Base-by-base conservation (phyloP, 1,140 invertebrate species). In the Augochlora pura region DNA sequence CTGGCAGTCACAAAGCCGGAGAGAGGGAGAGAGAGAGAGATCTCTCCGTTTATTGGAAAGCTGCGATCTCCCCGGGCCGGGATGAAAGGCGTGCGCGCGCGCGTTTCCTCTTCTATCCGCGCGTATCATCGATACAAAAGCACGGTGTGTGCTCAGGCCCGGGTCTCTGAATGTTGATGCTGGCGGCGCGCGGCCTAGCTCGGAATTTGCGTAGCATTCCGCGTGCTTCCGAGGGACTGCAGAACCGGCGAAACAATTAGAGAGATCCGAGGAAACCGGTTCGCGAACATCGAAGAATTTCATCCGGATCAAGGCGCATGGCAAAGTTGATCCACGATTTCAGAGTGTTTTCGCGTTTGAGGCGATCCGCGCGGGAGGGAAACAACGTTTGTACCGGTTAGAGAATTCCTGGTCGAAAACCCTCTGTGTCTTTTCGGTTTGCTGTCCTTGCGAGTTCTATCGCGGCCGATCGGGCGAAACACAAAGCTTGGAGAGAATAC, bases 1-100 rank as follows among this genome's bases (percentile, higher is more conserved):
- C 83, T 77, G 60, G 54, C 83, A 87, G 86, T 87, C 86, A 85
- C 86, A 87, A 85, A 87, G 85, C 80, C 80, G 70, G n/a, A n/a
- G n/a, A n/a, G n/a, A n/a, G n/a, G n/a, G n/a, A n/a, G n/a, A n/a
- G n/a, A n/a, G n/a, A n/a, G n/a, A n/a, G n/a, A 78, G 85, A 87
- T 87, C 86, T 86, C 74, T 70, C 68, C 80, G 80, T 87, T 88
- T 88, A 88, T 89, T 88, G 86, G 86, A 88, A 88, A 89, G 87
- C 87, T 62, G 69, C 77, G 66, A 79, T 72, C n/a, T n/a, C 67
- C 63, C 80, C 42, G 64, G 46, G 46, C 57, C 57, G 32, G 72
- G 77, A 85, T 87, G 77, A 86, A 88, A 86, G 66, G 68, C 25
- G 46, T 54, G 12, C 39, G 57, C 49, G 46, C 77, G 46, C 39